Conservation (phyloP, 2,888 invertebrate species). For the Spialia ferax region DNA sequence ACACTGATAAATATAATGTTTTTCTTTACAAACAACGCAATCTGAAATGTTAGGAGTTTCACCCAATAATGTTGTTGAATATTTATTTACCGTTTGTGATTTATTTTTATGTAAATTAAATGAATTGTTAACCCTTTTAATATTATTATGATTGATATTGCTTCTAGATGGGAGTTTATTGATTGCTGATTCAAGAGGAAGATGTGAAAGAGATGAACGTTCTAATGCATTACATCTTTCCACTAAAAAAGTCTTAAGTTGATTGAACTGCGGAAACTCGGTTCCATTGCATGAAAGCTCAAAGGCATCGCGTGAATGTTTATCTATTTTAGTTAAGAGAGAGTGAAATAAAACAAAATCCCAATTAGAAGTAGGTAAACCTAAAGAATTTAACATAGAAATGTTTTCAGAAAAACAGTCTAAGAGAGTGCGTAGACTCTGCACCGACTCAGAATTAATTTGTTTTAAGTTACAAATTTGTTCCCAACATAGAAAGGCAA, state of each 20-base stretch:
- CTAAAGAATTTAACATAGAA: constrained; percentile 7
- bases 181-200: constrained; percentile 1
- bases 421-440: neutral
- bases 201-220: neutral
- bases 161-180: neutral
- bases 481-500: constrained; percentile 3
- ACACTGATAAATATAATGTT: constrained; percentile 7
- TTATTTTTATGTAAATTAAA: constrained; percentile 1
- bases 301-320: constrained; percentile 7
- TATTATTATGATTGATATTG: constrained; percentile 2
- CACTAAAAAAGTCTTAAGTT: neutral
- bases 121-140: neutral
- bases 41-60: neutral
- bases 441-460: constrained; percentile 1
- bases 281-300: constrained; percentile 6
- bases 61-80: constrained; percentile 5
- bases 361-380: constrained; percentile 7
- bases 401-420: constrained; percentile 5
- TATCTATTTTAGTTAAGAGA: constrained; percentile 7
- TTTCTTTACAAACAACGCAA: neutral
- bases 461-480: constrained; percentile 4
- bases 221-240: constrained; percentile 9
- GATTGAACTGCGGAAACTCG: constrained; percentile 8
- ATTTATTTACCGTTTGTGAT: neutral
- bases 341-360: constrained; percentile 10